Base-by-base conservation (phyloP, 2,797 vertebrate genomes). In the Cynopterus sphinx region DNA sequence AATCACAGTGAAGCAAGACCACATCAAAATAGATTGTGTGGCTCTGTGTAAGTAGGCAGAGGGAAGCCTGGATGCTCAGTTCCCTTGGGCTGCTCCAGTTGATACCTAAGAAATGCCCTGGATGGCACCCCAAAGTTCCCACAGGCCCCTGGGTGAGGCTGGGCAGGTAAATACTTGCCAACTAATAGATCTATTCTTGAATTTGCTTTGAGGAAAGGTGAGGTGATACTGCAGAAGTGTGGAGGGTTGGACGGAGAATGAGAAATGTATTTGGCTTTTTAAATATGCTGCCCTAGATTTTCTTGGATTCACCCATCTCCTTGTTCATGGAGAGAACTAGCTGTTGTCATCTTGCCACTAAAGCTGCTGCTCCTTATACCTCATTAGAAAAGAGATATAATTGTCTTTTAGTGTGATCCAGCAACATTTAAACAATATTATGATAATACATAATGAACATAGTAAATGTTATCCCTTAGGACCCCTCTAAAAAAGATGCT, bases 131-230 rank as follows among this genome's bases (percentile, higher is more conserved):
- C 6, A 26, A 63, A 31, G 21, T 71, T 63, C 59, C 33, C 24
- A 41, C 8, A 73, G 17, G 24, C 9, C 28, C 15, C 0, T 13
- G 12, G 2, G 13, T 36, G 1, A 5, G 5, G 9, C 3, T 43
- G 39, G 55, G 43, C 67, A 77, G 26, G 70, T 31, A 26, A 31
- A 41, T 22, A 82, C 12, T 39, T 82, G 26, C 11, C 6, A 19
- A 1, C 24, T 6, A 55, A 57, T 13, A n/a, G 15, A 43, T 49
- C 19, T 51, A 43, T 73, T 43, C 6, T 36, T 68, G 9, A 33
- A 24, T 9, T 8, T 86, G 9, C 33, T 87, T n/a, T 43, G 12
- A 12, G n/a, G 21, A 24, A 75, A 75, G 6, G 22, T 6, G 15
- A 84, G 31, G 33, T 2, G 33, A 78, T 33, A 49, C 5, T 43